Evolutionary conservation across 2,888 invertebrate species (phyloP).

Genomic region (Pristionchus japonicus): DNA sequence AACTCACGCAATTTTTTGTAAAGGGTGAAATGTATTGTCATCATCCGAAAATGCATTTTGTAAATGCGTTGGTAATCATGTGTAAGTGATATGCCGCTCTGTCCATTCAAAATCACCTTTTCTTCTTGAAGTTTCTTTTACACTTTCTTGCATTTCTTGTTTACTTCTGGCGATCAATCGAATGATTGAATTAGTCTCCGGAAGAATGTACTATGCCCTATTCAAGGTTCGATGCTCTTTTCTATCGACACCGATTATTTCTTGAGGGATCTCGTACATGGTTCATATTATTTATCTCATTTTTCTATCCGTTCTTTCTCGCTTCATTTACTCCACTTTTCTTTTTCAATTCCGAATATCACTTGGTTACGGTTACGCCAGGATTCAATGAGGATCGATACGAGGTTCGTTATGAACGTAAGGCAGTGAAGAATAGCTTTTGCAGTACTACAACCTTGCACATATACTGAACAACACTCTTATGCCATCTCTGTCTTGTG

Average conservation of each 20-base stretch:
- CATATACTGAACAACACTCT: conserved; percentile 17
- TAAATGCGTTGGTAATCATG: not conserved
- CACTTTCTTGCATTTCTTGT: not conserved
- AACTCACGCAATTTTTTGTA: not conserved
- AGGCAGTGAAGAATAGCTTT: not conserved
- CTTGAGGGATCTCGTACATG: not conserved
- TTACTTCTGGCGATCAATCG: not conserved
- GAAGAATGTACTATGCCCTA: not conserved
- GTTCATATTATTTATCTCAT: not conserved
- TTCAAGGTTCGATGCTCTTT: not conserved
- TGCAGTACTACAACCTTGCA: not conserved
- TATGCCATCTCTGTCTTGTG: not conserved
- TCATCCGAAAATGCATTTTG: conserved; percentile 20
- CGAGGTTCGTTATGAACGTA: not conserved
- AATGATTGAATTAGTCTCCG: not conserved
- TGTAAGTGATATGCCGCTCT: not conserved
- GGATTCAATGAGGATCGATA: conserved; percentile 6
- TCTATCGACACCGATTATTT: not conserved
- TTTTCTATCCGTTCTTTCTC: not conserved
- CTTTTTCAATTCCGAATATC: conserved; percentile 18
- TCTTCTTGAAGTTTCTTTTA: not conserved
- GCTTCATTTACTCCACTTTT: not conserved
- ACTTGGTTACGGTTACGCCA: not conserved
- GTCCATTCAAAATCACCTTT: not conserved
- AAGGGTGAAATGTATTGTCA: conserved; percentile 4